These are phyloP conservation scores for Dicyrtomina minuta DNA, from an alignment of 2,888 invertebrate species.

Conservation along the genomic window DNA sequence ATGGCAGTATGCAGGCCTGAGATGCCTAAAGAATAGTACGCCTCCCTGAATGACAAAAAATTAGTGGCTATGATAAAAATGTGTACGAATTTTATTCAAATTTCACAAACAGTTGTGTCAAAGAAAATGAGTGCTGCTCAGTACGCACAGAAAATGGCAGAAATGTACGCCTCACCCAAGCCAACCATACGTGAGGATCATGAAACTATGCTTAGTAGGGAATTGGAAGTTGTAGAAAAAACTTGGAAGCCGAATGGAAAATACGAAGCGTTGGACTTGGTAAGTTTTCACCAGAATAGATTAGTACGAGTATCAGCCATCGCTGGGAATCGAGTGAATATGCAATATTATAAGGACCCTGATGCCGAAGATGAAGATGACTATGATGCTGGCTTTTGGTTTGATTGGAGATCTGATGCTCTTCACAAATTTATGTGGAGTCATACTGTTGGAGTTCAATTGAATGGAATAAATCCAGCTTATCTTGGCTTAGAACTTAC, in stretches of 20 bases:
- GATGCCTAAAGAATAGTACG: no score
- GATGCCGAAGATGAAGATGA: neutral
- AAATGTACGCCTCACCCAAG: no score
- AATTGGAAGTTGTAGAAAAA: neutral
- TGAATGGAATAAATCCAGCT: neutral
- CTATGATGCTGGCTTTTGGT: neutral
- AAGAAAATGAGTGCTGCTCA: no score
- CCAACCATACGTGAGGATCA: no score
- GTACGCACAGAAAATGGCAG: no score
- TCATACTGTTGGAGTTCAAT: conserved; percentile 1
- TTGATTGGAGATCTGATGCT: neutral
- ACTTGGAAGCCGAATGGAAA: neutral
- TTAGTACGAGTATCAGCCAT: conserved; percentile 4
- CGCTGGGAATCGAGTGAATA: neutral
- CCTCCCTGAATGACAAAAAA: no score
- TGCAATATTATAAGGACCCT: neutral
- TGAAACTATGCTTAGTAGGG: no score
- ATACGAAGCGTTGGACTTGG: neutral
- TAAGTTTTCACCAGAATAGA: neutral
- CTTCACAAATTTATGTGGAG: conserved; percentile 15
- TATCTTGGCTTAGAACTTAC: neutral
- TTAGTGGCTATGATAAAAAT: neutral
- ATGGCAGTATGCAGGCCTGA: no score
- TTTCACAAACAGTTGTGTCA: neutral
- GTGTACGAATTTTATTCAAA: neutral